phyloP scores from a whole-genome alignment of 2,888 invertebrate genomes.

The Strigamia crassipes region DNA sequence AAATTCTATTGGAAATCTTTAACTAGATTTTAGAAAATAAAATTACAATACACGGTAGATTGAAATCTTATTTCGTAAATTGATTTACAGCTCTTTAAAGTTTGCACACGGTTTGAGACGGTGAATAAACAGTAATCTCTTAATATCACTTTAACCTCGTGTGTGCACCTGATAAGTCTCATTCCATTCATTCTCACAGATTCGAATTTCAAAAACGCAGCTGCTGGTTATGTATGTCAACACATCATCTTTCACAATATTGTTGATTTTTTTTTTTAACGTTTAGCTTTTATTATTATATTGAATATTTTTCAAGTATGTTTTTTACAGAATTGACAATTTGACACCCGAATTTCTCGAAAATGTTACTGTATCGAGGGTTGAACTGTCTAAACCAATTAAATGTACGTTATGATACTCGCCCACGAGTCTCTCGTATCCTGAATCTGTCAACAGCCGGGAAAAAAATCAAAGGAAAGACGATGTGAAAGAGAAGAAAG shows the following conservation, averaged over 20 bases:
- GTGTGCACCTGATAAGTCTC: slow-evolving; percentile 25
- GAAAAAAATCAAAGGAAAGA: slow-evolving; percentile 26
- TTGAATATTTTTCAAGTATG: background rate
- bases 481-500: slow-evolving; percentile 15
- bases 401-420: slow-evolving; percentile 1
- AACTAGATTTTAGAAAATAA: background rate
- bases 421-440: slow-evolving; percentile 29
- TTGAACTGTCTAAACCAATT: slow-evolving; percentile 34
- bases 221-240: background rate
- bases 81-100: background rate
- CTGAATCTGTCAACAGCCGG: slow-evolving; percentile 17
- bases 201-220: slow-evolving; percentile 8
- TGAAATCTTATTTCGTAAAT: background rate
- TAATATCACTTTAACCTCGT: slow-evolving; percentile 14
- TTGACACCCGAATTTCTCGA: background rate
- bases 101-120: background rate
- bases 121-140: slow-evolving; percentile 24
- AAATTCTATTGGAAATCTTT: background rate
- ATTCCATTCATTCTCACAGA: background rate
- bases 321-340: slow-evolving; percentile 6
- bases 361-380: slow-evolving; percentile 5
- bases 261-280: background rate
- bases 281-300: background rate
- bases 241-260: background rate
- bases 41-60: background rate